Base-by-base conservation (phyloP, 2,888 invertebrate species). In the Coremacera marginata region DNA sequence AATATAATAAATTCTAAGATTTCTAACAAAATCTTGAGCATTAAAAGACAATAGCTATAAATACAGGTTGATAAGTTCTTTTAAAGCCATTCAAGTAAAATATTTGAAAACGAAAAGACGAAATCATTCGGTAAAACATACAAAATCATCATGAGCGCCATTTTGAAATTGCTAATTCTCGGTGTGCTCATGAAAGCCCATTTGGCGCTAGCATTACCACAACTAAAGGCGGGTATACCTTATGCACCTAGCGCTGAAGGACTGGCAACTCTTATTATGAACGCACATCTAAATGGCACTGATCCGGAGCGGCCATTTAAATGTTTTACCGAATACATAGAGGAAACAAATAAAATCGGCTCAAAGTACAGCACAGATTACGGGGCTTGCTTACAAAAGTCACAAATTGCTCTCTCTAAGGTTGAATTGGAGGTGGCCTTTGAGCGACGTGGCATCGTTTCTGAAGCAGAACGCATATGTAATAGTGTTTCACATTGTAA, bases 321-420 rank as follows among this genome's bases (percentile, higher is more conserved):
- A 57, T 87, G 86, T 55, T 87, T 87, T 75, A 81, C 80, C 5
- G 83, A 86, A 72, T 87, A 87, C 65, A 86, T 86, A 31, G 78
- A 78, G 0, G 81, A 82, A n/a, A 84, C 86, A 11, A 87, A 83
- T 75, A 49, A 72, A 8, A 82, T 84, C 25, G 75, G 83, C 7
- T 83, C 86, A 65, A 25, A 70, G 2, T 87, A 87, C 72, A 84
- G 86, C 57, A 77, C 22, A 0, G 74, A 81, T 62, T 87, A 84
- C 65, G 82, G 80, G 7, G 27, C 8, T 0, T 87, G 86, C 37
- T 70, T 82, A 7, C 1, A 75, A 9, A 51, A 75, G 9, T 83
- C 86, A 8, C 78, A 78, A 22, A 44, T 70, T 1, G 80, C 81
- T 0, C 86, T 87, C 27, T 76, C 68, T n/a, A 80, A 77, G 14